These are phyloP conservation scores for Agrochola macilenta DNA, from an alignment of 2,888 invertebrate genomes.

Conservation along the genomic window DNA sequence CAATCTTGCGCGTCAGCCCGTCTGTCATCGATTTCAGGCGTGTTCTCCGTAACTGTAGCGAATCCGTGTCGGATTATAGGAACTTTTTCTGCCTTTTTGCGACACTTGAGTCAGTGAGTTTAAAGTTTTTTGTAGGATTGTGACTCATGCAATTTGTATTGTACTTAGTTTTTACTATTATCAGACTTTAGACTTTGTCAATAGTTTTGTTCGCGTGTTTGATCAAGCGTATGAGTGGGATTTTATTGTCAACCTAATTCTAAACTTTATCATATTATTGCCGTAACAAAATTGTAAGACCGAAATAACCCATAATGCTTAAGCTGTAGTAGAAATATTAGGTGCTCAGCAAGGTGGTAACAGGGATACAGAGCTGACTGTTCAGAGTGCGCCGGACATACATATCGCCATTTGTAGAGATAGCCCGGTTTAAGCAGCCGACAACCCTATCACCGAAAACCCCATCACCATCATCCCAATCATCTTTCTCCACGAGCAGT, in stretches of 20 bases:
- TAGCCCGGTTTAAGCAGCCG: too few relatives aligned
- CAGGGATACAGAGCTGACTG: neutral
- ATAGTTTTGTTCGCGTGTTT: slow-evolving; percentile 5
- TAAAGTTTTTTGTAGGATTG: slow-evolving; percentile 14
- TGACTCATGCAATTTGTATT: slow-evolving; percentile 21
- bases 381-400: too few relatives aligned
- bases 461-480: too few relatives aligned
- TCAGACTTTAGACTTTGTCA: neutral
- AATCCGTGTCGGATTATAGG: slow-evolving; percentile 38
- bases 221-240: slow-evolving; percentile 2
- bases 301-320: neutral
- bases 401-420: too few relatives aligned
- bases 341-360: neutral
- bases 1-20: slow-evolving; percentile 55
- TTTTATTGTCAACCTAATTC: slow-evolving; percentile 10
- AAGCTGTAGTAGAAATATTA: neutral
- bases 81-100: slow-evolving; percentile 41
- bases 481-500: too few relatives aligned
- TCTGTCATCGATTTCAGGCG: slow-evolving; percentile 66
- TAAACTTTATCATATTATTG: neutral
- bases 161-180: slow-evolving; percentile 25
- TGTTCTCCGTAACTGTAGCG: slow-evolving; percentile 46
- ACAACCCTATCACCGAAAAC: too few relatives aligned
- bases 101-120: slow-evolving; percentile 10
- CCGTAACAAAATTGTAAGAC: neutral